Conservation (phyloP, 1,140 invertebrate species). For the Nephotettix cincticeps region DNA sequence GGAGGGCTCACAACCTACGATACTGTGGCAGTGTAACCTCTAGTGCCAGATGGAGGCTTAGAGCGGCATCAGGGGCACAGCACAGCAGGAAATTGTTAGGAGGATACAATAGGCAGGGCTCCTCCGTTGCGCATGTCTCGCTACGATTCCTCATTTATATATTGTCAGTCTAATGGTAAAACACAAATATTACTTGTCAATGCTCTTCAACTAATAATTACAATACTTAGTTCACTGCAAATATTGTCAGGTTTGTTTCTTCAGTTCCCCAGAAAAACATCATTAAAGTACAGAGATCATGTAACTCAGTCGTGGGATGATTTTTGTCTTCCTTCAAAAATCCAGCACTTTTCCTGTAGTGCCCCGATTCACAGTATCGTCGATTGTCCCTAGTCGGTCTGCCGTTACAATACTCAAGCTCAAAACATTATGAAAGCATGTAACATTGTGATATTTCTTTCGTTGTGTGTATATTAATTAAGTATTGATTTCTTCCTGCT, state of each 20-base stretch:
- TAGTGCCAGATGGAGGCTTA: conserved; percentile 49
- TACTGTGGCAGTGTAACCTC: conserved; percentile 96
- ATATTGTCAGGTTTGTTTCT: too few species aligned
- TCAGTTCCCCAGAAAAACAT: too few species aligned
- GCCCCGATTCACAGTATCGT: neutral
- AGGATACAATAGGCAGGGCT: neutral
- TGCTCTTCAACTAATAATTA: too few species aligned
- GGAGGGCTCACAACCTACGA: conserved; percentile 93
- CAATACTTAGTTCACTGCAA: too few species aligned
- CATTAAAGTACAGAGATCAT: too few species aligned
- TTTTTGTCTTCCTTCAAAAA: neutral
- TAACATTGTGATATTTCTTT: conserved; percentile 32
- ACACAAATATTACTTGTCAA: too few species aligned
- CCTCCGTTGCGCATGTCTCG: too few species aligned
- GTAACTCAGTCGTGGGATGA: too few species aligned
- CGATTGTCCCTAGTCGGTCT: neutral
- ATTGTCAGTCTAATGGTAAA: too few species aligned
- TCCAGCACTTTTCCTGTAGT: conserved; percentile 10
- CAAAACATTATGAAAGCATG: conserved; percentile 26
- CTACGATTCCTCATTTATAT: too few species aligned
- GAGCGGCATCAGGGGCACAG: neutral
- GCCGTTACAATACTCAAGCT: conserved; percentile 22
- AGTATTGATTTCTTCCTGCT: conserved; percentile 23
- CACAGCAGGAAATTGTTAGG: neutral
- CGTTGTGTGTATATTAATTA: conserved; percentile 31